These are phyloP conservation scores for Tridacna crocea DNA, from an alignment of 2,888 invertebrate species.

Conservation along the genomic window DNA sequence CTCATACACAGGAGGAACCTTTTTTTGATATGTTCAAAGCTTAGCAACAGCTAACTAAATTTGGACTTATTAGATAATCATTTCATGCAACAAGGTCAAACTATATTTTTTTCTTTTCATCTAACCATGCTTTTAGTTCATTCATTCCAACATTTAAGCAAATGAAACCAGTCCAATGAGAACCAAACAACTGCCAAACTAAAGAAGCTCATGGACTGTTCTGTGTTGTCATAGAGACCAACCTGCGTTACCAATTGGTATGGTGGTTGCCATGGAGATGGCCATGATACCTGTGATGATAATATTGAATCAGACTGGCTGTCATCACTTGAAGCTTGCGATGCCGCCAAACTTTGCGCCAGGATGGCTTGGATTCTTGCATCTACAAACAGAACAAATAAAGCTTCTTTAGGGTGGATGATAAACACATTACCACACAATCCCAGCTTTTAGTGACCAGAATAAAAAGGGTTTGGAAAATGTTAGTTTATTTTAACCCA, in stretches of 20 bases:
- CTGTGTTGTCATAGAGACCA: slow-evolving; percentile 50
- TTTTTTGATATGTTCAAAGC: neutral
- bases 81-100: neutral
- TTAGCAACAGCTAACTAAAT: neutral
- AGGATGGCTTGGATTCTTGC: slow-evolving; percentile 75
- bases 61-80: neutral
- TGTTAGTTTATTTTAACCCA: too few relatives aligned
- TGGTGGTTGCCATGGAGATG: slow-evolving; percentile 66
- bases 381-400: slow-evolving; percentile 44
- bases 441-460: too few relatives aligned
- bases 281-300: slow-evolving; percentile 71
- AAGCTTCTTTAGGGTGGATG: too few relatives aligned
- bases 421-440: neutral
- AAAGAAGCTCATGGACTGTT: slow-evolving; percentile 4
- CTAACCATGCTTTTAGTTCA: neutral
- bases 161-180: slow-evolving; percentile 17
- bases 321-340: slow-evolving; percentile 77
- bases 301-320: slow-evolving; percentile 71
- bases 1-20: too few relatives aligned
- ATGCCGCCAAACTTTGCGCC: slow-evolving; percentile 71
- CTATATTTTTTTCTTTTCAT: neutral
- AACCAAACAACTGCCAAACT: slow-evolving; percentile 5
- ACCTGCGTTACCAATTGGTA: slow-evolving; percentile 67
- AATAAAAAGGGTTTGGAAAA: too few relatives aligned
- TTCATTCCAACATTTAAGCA: neutral